These are phyloP conservation scores for Odontesthes bonariensis DNA, from an alignment of 2,113 vertebrate genomes.

Conservation along the genomic window DNA sequence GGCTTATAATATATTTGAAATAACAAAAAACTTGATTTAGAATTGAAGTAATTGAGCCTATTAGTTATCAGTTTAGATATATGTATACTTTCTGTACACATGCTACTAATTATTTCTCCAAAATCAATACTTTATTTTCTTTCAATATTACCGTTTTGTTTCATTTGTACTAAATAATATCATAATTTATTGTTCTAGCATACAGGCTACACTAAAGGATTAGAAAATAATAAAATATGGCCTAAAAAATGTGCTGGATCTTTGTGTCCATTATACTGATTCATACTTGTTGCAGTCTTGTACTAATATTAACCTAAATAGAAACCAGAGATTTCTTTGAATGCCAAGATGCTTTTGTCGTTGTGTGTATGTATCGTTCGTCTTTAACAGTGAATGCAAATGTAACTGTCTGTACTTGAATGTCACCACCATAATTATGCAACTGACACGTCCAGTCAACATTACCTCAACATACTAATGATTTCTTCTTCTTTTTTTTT, in stretches of 20 bases:
- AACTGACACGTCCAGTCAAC: background rate
- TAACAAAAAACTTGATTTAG: background rate
- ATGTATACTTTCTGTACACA: background rate
- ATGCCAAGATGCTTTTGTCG: constrained; percentile 2
- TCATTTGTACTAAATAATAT: constrained; percentile 6
- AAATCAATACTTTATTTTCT: constrained; percentile 7
- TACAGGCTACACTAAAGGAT: constrained; percentile 1
- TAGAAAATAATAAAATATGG: background rate
- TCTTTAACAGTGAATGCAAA: constrained; percentile 15
- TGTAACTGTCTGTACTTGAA: background rate
- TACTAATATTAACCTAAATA: constrained; percentile 1
- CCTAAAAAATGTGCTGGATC: background rate
- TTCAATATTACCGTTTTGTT: background rate
- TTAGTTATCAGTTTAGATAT: constrained; percentile 5
- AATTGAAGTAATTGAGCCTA: background rate
- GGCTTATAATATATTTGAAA: constrained; percentile 15
- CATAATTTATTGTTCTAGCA: background rate
- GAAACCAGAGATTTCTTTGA: background rate
- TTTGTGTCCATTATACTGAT: background rate
- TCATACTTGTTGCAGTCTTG: background rate
- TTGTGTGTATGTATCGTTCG: background rate
- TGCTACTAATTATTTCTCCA: background rate
- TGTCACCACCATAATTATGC: background rate
- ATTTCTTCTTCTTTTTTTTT: constrained; percentile 16
- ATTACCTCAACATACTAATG: constrained; percentile 6